phyloP scores from a whole-genome alignment of 2,888 invertebrate species.

The Polylopha cassiicola region DNA sequence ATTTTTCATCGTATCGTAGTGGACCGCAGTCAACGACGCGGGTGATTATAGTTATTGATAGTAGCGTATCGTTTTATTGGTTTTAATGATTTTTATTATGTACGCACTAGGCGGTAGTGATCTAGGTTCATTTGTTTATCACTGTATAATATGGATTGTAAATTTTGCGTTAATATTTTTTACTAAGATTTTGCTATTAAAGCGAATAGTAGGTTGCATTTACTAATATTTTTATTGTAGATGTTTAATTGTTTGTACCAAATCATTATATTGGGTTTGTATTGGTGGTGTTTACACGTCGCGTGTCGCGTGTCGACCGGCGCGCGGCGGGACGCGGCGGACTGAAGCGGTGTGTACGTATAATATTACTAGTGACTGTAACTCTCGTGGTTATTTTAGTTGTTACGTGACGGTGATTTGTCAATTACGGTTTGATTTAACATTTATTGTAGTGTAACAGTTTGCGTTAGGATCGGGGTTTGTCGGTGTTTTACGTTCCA shows the following conservation, averaged over 20 bases:
- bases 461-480: conserved; percentile 53
- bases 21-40: conserved; percentile 6
- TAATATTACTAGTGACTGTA: neutral
- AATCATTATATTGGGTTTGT: conserved; percentile 56
- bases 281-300: conserved; percentile 34
- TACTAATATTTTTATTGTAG: conserved; percentile 74
- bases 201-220: conserved; percentile 69
- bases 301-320: neutral
- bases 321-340: no score
- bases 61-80: conserved; percentile 18
- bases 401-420: conserved; percentile 55
- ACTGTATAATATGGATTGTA: conserved; percentile 63
- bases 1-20: no score
- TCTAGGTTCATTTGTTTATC: conserved; percentile 23
- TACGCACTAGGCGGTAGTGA: conserved; percentile 26
- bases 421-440: conserved; percentile 60
- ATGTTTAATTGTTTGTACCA: conserved; percentile 66
- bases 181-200: conserved; percentile 43
- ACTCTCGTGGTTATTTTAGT: conserved; percentile 34
- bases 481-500: conserved; percentile 51
- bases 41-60: no score
- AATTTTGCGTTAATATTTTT: conserved; percentile 53
- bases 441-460: conserved; percentile 31
- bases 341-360: no score
- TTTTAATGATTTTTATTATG: conserved; percentile 19